Base-by-base conservation (phyloP, 2,888 invertebrate species). In the Uloborus plumipes region DNA sequence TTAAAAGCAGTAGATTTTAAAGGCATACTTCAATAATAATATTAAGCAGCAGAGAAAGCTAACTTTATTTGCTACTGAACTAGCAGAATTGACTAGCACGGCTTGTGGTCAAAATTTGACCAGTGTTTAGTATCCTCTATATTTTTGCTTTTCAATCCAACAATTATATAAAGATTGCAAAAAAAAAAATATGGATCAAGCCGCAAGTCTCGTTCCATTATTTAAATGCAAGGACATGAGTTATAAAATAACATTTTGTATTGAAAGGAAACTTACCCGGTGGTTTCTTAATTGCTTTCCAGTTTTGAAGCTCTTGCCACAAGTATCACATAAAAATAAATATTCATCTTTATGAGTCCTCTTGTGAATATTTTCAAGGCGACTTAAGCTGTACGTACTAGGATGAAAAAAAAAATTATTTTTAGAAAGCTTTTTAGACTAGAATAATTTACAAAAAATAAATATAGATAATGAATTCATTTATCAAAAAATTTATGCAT, bases 301-400 rank as follows among this genome's bases (percentile, higher is more conserved):
- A 86, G 94, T 95, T 88, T 95, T 95, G 89, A 95, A 96, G 22
- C 90, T 91, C 88, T 95, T 94, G 31, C 92, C 92, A 88, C 96
- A 96, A 49, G 88, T 86, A 79, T 88, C 88, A 89, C 93, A 93
- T 26, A 90, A 87, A 88, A 91, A 93, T 77, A 91, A 91, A 86
- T 92, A 92, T 73, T 92, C 91, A 83, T 92, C 91, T 55, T 92
- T 91, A 89, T 95, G 95, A 80, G 93, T 94, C 87, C 93, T 92
- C 88, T 93, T 92, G 87, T 95, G 95, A 4, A 49, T 20, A 87
- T 93, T 94, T 74, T 92, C 91, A 69, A 95, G 90, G 85, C 93
- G 92, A 78, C 93, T 92, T 84, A 92, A 91, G 87, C 93, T 93
- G 85, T 88, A 88, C 4, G 88, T 87, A 70, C 87, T 87, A 75